These are phyloP conservation scores for Nipponia nippon DNA, from an alignment of 2,113 vertebrate species.

Conservation along the genomic window DNA sequence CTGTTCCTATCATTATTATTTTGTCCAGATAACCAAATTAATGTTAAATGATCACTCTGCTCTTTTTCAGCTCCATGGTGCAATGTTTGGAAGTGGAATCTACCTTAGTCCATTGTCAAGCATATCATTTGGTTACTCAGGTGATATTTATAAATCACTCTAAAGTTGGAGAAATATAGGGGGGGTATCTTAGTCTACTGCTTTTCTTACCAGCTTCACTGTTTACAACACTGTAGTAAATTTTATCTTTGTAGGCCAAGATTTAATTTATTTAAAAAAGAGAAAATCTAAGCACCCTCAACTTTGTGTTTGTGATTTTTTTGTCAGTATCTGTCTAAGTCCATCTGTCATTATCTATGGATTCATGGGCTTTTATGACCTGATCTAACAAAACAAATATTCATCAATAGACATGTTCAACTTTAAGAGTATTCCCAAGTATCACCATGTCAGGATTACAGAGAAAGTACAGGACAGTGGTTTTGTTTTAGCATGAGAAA, in stretches of 20 bases:
- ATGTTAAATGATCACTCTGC: not conserved
- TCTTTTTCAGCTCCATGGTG: conserved; percentile 84
- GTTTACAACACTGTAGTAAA: not conserved
- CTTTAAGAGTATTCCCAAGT: not conserved
- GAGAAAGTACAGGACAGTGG: not conserved
- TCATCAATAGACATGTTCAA: not conserved
- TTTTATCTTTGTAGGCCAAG: no score
- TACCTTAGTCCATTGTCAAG: conserved; percentile 92
- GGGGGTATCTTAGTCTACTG: not conserved
- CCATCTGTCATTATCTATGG: not conserved
- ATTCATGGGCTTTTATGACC: not conserved
- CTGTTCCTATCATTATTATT: not conserved
- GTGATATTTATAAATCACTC: conserved; percentile 66
- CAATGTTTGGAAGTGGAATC: conserved; percentile 91
- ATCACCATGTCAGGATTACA: not conserved
- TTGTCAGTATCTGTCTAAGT: not conserved
- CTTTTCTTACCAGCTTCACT: not conserved
- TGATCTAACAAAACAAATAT: not conserved
- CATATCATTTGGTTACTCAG: conserved; percentile 96
- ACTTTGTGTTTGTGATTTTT: not conserved
- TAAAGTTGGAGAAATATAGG: not conserved
- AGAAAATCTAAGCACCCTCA: no score
- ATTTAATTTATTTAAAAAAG: no score
- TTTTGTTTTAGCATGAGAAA: not conserved
- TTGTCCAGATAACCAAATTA: not conserved